Evolutionary conservation across 2,797 vertebrate genomes (phyloP), one percentile per base, ranked within the genome.

Genomic region (Diplodus puntazzo): DNA sequence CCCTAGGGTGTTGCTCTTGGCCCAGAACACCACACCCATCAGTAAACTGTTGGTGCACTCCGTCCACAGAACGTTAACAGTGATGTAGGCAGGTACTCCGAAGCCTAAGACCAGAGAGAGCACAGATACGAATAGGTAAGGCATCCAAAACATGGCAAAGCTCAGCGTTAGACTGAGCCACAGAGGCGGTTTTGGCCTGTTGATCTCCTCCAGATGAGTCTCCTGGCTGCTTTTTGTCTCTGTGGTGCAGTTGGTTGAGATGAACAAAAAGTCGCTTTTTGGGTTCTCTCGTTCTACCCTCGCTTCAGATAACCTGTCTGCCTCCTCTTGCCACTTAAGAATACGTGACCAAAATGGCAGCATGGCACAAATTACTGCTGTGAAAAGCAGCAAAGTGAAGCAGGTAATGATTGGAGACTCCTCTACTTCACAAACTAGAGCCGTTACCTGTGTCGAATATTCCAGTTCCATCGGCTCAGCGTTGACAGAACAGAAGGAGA

Each of bases 11-110:
- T 64, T 60, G 53, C 92, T 88, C 20, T 73, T 90, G 25, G 64
- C 25, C 94, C 93, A 96, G 81, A 94, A 93, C 18, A 88, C 21
- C 25, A 86, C 0, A 13, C 90, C 93, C 1, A 63, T 27, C 58
- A 95, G 39, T 11, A 94, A 48, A 77, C 94, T 95, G 77, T 95
- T 94, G 59, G 70, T 64, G 49, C 95, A 95, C 80, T 95, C 91
- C 57, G 93, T 23, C 95, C 94, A 96, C 18, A 95, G 78, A 5
- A 94, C 53, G 72, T 95, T 96, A 3, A 96, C 79, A 0, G 50
- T 82, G 16, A 94, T 73, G 50, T 95, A 94, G 11, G 95, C 69
- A 2, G 95, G 95, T 8, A 94, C 49, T 1, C 11, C n/a, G 1
- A 92, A 62, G 64, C 69, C 76, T 3, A 89, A 42, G n/a, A 87